A percentile compares a stretch with the other conserved stretches of the same genome.
These are phyloP conservation scores for Tachysurus fulvidraco DNA, from an alignment of 2,113 vertebrate species.

Conservation along the genomic window DNA sequence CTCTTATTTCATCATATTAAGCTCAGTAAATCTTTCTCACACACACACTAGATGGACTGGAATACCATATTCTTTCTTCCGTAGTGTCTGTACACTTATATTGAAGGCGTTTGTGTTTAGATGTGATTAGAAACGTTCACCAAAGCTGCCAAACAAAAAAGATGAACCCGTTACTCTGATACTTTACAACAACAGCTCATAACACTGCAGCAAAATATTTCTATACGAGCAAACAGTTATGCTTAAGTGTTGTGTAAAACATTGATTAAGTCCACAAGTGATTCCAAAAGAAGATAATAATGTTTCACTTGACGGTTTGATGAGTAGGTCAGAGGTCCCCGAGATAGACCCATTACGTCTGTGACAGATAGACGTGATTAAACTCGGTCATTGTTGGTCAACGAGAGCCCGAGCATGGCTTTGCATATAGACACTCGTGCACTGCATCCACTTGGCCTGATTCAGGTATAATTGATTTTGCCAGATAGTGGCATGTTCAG, in stretches of 20 bases:
- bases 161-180: constrained; percentile 54
- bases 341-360: constrained; percentile 16
- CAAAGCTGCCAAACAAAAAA: constrained; percentile 55
- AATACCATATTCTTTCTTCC: neutral
- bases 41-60: too few relatives aligned
- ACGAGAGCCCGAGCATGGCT: constrained; percentile 22
- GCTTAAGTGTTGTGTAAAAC: neutral
- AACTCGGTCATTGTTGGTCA: constrained; percentile 38
- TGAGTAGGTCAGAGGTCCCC: constrained; percentile 35
- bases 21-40: neutral
- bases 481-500: constrained; percentile 41
- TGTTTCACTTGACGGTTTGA: constrained; percentile 28
- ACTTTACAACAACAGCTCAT: constrained; percentile 47
- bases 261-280: constrained; percentile 25
- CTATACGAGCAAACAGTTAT: neutral
- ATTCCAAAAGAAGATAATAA: constrained; percentile 26
- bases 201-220: neutral
- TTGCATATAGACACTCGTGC: constrained; percentile 42
- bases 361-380: constrained; percentile 40
- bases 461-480: constrained; percentile 43
- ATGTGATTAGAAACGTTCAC: constrained; percentile 24
- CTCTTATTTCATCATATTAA: neutral
- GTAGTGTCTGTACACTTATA: neutral
- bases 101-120: neutral
- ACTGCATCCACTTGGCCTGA: constrained; percentile 38